phyloP scores from a whole-genome alignment of 2,888 invertebrate genomes.

The Xanthorhoe designata region DNA sequence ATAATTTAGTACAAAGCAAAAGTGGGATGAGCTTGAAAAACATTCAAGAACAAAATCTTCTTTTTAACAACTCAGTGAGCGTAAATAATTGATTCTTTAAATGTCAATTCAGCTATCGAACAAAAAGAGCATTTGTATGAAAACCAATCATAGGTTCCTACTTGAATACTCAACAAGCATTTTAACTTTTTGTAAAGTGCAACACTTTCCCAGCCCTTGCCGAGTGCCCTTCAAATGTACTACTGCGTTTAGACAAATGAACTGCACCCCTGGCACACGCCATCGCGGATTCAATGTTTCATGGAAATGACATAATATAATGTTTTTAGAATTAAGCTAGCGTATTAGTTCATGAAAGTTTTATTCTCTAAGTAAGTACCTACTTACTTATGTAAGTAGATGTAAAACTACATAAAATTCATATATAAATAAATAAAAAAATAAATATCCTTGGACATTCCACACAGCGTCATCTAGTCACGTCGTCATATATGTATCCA shows the following conservation, averaged over 20 bases:
- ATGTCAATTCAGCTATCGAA: conserved; percentile 58
- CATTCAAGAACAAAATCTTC: too few relatives aligned
- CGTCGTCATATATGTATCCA: too few relatives aligned
- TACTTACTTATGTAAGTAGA: too few relatives aligned
- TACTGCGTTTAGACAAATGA: conserved; percentile 85
- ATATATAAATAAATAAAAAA: too few relatives aligned
- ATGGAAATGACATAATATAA: conserved; percentile 38
- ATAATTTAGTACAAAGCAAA: too few relatives aligned
- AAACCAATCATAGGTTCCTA: conserved; percentile 55
- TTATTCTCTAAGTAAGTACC: background rate
- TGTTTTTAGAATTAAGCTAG: too few relatives aligned
- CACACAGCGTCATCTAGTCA: too few relatives aligned
- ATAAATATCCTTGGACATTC: too few relatives aligned
- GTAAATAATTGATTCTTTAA: conserved; percentile 36
- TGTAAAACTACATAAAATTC: too few relatives aligned
- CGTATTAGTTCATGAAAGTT: background rate
- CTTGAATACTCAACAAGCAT: conserved; percentile 65
- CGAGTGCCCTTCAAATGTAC: conserved; percentile 74
- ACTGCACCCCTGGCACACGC: conserved; percentile 79
- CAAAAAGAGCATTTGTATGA: conserved; percentile 64
- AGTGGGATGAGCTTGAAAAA: too few relatives aligned
- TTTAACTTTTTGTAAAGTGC: conserved; percentile 84
- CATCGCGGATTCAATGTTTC: conserved; percentile 45
- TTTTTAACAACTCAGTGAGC: background rate
- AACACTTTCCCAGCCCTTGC: conserved; percentile 81